phyloP scores from a whole-genome alignment of 1,140 invertebrate genomes.

The Amyelois transitella region DNA sequence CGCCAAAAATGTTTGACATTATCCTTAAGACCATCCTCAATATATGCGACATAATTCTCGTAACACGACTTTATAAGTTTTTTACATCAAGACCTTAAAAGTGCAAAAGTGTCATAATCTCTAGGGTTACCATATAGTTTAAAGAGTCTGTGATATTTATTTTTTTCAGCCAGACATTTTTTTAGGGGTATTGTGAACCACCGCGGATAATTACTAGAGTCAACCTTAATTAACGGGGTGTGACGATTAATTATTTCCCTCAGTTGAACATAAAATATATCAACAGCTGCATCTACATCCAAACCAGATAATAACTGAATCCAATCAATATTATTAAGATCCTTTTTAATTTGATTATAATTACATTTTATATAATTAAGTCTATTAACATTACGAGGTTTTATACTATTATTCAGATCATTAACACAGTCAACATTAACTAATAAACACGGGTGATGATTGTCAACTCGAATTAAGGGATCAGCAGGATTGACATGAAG shows the following conservation, averaged over 20 bases:
- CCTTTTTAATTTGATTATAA: not conserved
- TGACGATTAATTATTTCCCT: not conserved
- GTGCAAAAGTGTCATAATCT: constrained; percentile 2
- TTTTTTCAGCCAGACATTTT: not conserved
- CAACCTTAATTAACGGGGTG: not conserved
- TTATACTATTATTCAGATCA: not conserved
- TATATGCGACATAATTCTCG: too few species aligned
- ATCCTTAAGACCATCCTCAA: too few species aligned
- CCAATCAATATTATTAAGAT: not conserved
- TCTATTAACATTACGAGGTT: not conserved
- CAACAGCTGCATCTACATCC: not conserved
- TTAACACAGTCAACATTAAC: not conserved
- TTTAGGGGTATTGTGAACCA: not conserved
- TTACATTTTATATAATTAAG: constrained; percentile 1
- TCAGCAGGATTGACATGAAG: not conserved
- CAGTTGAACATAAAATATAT: not conserved
- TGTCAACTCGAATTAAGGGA: not conserved
- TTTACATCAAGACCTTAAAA: not conserved
- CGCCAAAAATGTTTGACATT: too few species aligned
- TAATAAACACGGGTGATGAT: not conserved
- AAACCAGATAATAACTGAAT: not conserved
- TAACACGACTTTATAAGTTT: not conserved
- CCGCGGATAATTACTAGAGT: not conserved
- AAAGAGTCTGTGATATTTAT: not conserved
- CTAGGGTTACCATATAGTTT: constrained; percentile 1